phyloP scores from a whole-genome alignment of 2,888 invertebrate genomes.

The Pollenia angustigena region DNA sequence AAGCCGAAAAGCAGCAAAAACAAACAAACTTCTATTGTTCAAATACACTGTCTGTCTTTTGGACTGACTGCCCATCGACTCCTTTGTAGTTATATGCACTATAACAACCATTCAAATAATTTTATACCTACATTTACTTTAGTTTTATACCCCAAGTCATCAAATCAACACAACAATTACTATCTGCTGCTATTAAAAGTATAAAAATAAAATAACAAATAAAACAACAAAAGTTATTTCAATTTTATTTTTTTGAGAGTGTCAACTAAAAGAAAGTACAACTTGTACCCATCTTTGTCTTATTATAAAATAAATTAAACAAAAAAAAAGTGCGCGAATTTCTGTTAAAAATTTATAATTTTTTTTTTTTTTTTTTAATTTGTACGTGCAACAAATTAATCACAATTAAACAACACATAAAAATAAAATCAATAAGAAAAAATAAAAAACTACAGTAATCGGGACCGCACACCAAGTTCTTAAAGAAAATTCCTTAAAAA shows the following conservation, averaged over 20 bases:
- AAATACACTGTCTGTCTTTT: conserved; percentile 28
- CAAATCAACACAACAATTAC: conserved; percentile 70
- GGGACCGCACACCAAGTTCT: conserved; percentile 43
- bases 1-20: conserved; percentile 49
- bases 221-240: conserved; percentile 76
- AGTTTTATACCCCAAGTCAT: conserved; percentile 72
- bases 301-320: neutral
- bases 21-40: conserved; percentile 30
- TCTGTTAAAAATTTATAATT: neutral
- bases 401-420: conserved; percentile 27
- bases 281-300: conserved; percentile 26
- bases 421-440: conserved; percentile 28
- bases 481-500: neutral
- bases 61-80: conserved; percentile 44
- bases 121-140: conserved; percentile 68
- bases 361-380: conserved; percentile 2
- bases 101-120: conserved; percentile 63
- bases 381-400: conserved; percentile 17
- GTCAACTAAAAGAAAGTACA: conserved; percentile 73
- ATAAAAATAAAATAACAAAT: conserved; percentile 43
- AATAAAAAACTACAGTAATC: neutral
- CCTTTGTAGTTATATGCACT: conserved; percentile 48
- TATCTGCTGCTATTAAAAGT: conserved; percentile 68
- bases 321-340: conserved; percentile 47
- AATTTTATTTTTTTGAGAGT: conserved; percentile 75